Percentiles rank a stretch among this genome's conserved stretches.
Conservation (phyloP, 2,113 vertebrate species). For the Nycticebus coucang region DNA sequence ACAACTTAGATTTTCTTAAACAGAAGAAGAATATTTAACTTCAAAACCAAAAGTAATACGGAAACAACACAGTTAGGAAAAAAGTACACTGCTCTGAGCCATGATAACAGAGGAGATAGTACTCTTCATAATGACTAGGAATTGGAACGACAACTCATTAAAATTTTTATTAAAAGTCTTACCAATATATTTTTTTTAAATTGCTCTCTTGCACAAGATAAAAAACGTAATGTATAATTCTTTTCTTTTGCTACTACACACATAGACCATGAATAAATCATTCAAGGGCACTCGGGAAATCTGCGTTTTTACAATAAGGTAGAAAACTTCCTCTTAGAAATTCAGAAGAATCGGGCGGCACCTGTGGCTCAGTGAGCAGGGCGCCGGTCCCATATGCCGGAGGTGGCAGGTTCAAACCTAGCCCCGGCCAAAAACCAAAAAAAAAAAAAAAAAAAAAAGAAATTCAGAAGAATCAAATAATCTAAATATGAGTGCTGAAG, state of each 20-base stretch:
- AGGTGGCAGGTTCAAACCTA: too few species aligned
- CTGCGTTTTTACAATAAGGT: conserved; percentile 62
- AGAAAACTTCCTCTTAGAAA: conserved; percentile 62
- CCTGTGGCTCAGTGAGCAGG: too few species aligned
- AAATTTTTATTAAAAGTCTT: conserved; percentile 68
- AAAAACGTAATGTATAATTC: conserved; percentile 71
- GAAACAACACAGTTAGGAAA: background rate
- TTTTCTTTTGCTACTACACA: conserved; percentile 73
- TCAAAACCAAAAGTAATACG: conserved; percentile 44
- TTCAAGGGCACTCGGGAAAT: conserved; percentile 68
- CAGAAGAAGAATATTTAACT: conserved; percentile 37
- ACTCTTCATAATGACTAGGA: background rate
- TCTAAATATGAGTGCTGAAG: conserved; percentile 22
- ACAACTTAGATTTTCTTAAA: conserved; percentile 43
- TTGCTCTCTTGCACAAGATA: conserved; percentile 56
- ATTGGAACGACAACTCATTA: conserved; percentile 59
- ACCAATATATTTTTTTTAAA: conserved; percentile 65
- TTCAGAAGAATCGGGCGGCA: conserved; percentile 70
- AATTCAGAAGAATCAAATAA: conserved; percentile 73
- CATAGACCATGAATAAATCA: conserved; percentile 75
- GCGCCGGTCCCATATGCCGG: too few species aligned
- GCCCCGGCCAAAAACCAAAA: too few species aligned
- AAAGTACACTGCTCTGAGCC: background rate
- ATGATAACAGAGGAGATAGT: conserved; percentile 7
- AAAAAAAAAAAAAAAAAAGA: too few species aligned